phyloP scores from a whole-genome alignment of 2,797 vertebrate genomes.

The Phataginus tricuspis region DNA sequence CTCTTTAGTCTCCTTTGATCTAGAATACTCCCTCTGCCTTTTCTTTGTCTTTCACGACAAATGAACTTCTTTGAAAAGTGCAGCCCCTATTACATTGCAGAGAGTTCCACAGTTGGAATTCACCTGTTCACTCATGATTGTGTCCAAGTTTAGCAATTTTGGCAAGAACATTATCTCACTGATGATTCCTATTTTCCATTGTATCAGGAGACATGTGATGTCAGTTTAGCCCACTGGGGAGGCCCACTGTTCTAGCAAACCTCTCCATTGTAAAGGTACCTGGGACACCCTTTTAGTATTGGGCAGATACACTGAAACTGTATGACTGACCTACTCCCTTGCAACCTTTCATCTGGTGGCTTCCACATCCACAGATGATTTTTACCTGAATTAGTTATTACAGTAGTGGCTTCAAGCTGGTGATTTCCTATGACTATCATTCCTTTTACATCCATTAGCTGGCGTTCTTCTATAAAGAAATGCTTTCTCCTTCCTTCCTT shows the following conservation, averaged over 20 bases:
- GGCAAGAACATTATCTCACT: not conserved
- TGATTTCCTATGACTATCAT: not conserved
- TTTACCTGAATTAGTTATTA: not conserved
- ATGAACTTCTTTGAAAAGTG: not conserved
- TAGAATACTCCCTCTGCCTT: not conserved
- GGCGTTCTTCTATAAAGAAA: not conserved
- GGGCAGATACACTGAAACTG: not conserved
- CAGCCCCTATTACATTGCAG: not conserved
- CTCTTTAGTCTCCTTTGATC: not conserved
- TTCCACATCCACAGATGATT: not conserved
- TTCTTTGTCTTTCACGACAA: not conserved
- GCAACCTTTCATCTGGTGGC: not conserved
- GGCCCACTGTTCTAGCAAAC: not conserved
- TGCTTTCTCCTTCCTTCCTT: constrained; percentile 3
- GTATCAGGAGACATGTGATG: not conserved
- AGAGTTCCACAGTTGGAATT: not conserved
- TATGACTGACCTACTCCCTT: not conserved
- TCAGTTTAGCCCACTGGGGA: not conserved
- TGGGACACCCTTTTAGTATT: not conserved
- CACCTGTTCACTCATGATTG: not conserved
- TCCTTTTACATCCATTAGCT: not conserved
- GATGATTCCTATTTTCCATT: not conserved
- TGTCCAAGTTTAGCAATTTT: not conserved
- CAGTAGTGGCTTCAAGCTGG: not conserved
- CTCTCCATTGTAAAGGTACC: not conserved